phyloP scores from a whole-genome alignment of 2,797 vertebrate genomes.

The Geotrypetes seraphini region DNA sequence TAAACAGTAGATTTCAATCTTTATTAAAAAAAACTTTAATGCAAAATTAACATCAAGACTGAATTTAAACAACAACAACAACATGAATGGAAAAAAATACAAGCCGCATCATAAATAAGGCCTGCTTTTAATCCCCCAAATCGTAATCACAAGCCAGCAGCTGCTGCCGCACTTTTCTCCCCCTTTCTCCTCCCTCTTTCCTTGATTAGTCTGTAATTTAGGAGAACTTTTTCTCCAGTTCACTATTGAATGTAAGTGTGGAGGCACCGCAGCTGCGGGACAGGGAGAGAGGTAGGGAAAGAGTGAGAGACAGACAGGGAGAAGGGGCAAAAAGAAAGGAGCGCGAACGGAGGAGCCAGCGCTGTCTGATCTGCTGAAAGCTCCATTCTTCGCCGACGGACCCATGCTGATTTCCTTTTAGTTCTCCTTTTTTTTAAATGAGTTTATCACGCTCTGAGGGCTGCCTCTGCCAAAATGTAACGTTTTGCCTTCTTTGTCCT shows the following conservation, averaged over 20 bases:
- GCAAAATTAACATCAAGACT: too few species aligned
- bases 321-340: conserved; percentile 21
- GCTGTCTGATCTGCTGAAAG: conserved; percentile 60
- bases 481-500: conserved; percentile 70
- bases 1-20: too few species aligned
- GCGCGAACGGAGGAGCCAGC: conserved; percentile 47
- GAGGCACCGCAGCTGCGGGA: conserved; percentile 27
- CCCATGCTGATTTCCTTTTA: conserved; percentile 58
- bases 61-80: too few species aligned
- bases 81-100: too few species aligned
- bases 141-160: conserved; percentile 27
- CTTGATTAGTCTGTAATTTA: conserved; percentile 20
- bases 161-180: conserved; percentile 21
- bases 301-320: conserved; percentile 16
- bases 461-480: conserved; percentile 66
- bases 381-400: conserved; percentile 65
- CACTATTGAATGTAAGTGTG: conserved; percentile 2
- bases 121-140: too few species aligned
- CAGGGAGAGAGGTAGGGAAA: not conserved
- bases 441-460: conserved; percentile 74
- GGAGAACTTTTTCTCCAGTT: conserved; percentile 19
- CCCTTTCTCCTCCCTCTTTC: not conserved
- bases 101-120: too few species aligned
- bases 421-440: conserved; percentile 75
- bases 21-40: too few species aligned